A percentile compares a stretch with the other conserved stretches of the same genome.
Evolutionary conservation across 2,888 invertebrate species (phyloP).

Genomic region (Ornithoptera alexandrae): DNA sequence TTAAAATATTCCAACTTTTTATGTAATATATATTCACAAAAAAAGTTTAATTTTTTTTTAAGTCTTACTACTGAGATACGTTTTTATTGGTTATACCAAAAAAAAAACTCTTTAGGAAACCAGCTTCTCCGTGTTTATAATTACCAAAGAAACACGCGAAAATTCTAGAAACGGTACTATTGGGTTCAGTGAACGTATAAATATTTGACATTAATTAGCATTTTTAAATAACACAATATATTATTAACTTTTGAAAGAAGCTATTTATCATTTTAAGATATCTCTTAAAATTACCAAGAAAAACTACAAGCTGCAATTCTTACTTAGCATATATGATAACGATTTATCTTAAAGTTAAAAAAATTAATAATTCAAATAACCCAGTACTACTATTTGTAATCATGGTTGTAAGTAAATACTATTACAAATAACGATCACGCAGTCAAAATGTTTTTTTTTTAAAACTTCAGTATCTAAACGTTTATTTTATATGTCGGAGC

Average conservation of each 20-base stretch:
- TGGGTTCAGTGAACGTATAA: background rate
- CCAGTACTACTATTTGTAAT: no score
- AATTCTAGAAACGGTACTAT: background rate
- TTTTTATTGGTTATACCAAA: background rate
- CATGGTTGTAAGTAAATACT: no score
- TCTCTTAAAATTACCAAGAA: no score
- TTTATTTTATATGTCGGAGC: no score
- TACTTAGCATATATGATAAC: no score
- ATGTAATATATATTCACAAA: background rate
- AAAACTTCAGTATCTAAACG: no score
- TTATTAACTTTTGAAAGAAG: background rate
- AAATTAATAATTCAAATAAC: no score
- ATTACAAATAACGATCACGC: no score
- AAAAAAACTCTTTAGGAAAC: background rate
- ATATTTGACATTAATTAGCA: background rate
- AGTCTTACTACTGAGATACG: background rate
- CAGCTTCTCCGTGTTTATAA: background rate
- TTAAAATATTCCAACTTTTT: no score
- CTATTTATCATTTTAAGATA: background rate
- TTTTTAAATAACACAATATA: background rate
- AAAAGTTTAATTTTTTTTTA: background rate
- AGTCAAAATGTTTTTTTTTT: no score
- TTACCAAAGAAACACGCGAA: background rate
- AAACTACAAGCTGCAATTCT: no score
- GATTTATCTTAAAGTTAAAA: no score